phyloP scores from a whole-genome alignment of 2,888 invertebrate genomes.

The Ennomos fuscantarius region DNA sequence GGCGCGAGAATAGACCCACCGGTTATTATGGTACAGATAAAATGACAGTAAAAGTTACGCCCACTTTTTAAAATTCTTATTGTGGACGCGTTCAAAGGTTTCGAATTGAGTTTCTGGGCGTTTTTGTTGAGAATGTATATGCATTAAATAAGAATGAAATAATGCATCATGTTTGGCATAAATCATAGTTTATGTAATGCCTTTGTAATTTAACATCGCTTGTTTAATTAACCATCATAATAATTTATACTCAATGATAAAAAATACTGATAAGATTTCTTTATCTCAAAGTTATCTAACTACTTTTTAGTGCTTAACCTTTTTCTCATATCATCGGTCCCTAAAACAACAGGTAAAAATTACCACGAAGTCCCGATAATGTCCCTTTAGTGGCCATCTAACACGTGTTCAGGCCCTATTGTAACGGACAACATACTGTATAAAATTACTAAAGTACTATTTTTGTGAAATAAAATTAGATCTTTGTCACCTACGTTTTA shows the following conservation, averaged over 20 bases:
- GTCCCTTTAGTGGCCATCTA: conserved; percentile 75
- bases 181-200: no score
- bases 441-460: conserved; percentile 14
- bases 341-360: conserved; percentile 31
- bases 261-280: no score
- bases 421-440: conserved; percentile 25
- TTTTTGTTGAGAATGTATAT: conserved; percentile 27
- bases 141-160: conserved; percentile 16
- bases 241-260: no score
- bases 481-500: background rate
- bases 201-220: no score
- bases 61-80: conserved; percentile 80
- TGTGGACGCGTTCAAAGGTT: conserved; percentile 72
- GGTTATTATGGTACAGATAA: conserved; percentile 67
- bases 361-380: conserved; percentile 48
- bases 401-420: conserved; percentile 75
- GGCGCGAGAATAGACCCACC: conserved; percentile 69
- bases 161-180: no score
- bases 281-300: no score
- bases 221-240: no score
- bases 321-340: background rate
- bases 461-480: conserved; percentile 2
- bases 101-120: conserved; percentile 60
- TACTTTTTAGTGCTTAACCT: no score
- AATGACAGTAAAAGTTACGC: conserved; percentile 82